These are phyloP conservation scores for Hippocampus comes DNA, from an alignment of 2,113 vertebrate species.

Conservation along the genomic window DNA sequence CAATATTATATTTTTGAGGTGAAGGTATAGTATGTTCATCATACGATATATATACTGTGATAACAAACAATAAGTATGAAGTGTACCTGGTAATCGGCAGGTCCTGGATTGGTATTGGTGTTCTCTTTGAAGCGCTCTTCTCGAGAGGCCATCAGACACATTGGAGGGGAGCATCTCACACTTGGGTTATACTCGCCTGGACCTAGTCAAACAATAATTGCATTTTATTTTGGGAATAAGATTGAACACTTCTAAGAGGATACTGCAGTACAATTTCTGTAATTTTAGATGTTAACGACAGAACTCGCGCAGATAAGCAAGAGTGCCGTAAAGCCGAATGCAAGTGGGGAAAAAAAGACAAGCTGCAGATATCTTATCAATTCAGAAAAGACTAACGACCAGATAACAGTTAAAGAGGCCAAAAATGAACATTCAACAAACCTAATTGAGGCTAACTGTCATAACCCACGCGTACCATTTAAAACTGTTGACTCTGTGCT, in stretches of 20 bases:
- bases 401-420: too few relatives aligned
- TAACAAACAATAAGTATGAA: not conserved
- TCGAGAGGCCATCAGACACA: conserved; percentile 62
- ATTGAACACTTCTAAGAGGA: not conserved
- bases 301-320: not conserved
- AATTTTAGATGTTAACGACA: not conserved
- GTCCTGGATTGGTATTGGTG: conserved; percentile 66
- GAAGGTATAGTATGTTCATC: not conserved
- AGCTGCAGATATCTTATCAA: too few relatives aligned
- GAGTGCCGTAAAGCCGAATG: too few relatives aligned
- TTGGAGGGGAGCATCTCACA: conserved; percentile 54
- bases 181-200: conserved; percentile 66
- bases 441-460: too few relatives aligned
- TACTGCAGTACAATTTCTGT: too few relatives aligned
- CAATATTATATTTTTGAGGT: too few relatives aligned
- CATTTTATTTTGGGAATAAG: not conserved
- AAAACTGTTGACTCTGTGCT: too few relatives aligned
- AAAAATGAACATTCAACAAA: too few relatives aligned
- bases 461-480: too few relatives aligned
- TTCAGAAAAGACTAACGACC: too few relatives aligned
- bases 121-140: conserved; percentile 70
- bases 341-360: not conserved
- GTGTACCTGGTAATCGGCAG: conserved; percentile 73
- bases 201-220: conserved; percentile 51
- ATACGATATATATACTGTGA: too few relatives aligned